Evolutionary conservation across 2,113 vertebrate species (phyloP).

Genomic region (Arenaria interpres): DNA sequence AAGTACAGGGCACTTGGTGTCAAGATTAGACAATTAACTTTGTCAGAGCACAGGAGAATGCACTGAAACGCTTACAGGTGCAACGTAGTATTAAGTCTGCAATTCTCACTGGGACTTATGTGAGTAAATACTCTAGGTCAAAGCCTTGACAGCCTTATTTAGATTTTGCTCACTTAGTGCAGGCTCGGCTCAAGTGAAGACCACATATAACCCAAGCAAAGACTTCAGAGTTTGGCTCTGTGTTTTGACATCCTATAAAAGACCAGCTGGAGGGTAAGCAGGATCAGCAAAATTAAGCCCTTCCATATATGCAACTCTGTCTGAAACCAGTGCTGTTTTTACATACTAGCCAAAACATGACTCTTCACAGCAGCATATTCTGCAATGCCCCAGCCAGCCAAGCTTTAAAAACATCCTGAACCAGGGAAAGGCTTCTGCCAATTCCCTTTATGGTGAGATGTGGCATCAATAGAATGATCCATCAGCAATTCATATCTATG

Average conservation of each 20-base stretch:
- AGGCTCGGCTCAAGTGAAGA: constrained; percentile 36
- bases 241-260: constrained; percentile 36
- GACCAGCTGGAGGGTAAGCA: background rate
- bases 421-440: background rate
- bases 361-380: background rate
- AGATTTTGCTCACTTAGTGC: constrained; percentile 53
- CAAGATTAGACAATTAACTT: constrained; percentile 76
- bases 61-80: constrained; percentile 32
- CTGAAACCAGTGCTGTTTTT: background rate
- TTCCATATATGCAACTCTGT: background rate
- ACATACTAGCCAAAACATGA: background rate
- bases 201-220: constrained; percentile 11
- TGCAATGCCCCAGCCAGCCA: background rate
- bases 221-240: background rate
- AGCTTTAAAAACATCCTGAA: background rate
- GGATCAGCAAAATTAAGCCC: constrained; percentile 19
- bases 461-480: background rate
- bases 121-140: constrained; percentile 66
- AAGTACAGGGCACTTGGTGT: constrained; percentile 64
- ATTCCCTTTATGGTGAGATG: background rate
- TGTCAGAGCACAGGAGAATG: constrained; percentile 39
- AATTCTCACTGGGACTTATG: background rate
- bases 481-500: background rate
- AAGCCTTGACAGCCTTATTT: constrained; percentile 60
- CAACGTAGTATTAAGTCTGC: constrained; percentile 32